Percentiles rank a stretch among this genome's conserved stretches.
Conservation (phyloP, 2,113 vertebrate genomes). For the Microtus ochrogaster region DNA sequence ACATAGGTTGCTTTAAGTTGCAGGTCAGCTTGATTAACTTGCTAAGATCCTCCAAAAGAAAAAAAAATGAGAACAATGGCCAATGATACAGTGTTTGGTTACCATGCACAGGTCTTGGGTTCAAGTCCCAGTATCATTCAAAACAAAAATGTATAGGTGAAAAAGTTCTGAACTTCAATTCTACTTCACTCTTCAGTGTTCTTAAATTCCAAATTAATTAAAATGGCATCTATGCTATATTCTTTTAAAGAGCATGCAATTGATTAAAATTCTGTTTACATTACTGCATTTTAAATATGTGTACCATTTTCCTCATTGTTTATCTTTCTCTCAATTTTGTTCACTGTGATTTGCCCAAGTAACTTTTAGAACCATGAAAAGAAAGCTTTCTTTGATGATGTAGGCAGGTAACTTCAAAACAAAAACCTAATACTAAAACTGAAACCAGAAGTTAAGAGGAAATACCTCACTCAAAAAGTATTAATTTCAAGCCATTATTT, state of each 20-base stretch:
- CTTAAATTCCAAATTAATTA: not conserved
- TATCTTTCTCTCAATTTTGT: slow-evolving; percentile 8
- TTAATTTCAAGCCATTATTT: slow-evolving; percentile 41
- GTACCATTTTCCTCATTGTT: not conserved
- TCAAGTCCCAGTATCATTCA: not conserved
- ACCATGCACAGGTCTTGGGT: not conserved
- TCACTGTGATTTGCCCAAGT: not conserved
- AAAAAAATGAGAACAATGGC: not conserved
- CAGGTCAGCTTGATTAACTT: not conserved
- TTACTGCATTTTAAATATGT: not conserved
- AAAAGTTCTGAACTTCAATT: not conserved
- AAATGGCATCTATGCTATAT: not conserved
- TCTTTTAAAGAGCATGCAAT: not conserved
- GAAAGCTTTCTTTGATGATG: not conserved
- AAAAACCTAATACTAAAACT: slow-evolving; percentile 19
- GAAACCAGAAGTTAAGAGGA: slow-evolving; percentile 17
- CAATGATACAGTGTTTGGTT: not conserved
- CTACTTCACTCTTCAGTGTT: not conserved
- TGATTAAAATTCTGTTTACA: slow-evolving; percentile 2
- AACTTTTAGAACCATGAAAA: slow-evolving; percentile 38
- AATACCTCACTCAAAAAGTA: not conserved
- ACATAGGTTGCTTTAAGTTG: not conserved
- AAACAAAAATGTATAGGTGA: not conserved
- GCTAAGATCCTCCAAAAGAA: not conserved
- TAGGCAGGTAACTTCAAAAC: slow-evolving; percentile 11